A percentile compares a stretch with the other conserved stretches of the same genome.
phyloP scores from a whole-genome alignment of 2,113 vertebrate genomes.

The Spea bombifrons region DNA sequence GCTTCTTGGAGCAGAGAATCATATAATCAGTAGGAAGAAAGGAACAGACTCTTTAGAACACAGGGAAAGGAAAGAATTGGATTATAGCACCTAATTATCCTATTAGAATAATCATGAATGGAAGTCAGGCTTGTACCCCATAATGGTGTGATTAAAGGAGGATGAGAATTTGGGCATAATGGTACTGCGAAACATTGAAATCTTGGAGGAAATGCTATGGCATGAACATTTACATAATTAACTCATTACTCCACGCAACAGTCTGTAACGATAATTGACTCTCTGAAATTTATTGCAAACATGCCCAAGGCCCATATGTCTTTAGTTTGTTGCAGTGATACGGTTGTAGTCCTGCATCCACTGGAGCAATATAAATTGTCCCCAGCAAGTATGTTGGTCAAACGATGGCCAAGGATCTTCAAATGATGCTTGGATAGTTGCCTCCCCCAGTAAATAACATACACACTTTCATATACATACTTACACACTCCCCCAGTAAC shows the following conservation, averaged over 20 bases:
- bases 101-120: conserved; percentile 6
- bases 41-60: neutral
- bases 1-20: neutral
- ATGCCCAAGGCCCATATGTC: neutral
- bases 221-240: neutral
- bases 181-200: neutral
- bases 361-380: no score
- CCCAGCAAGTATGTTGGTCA: no score
- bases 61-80: neutral
- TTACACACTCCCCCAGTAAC: neutral
- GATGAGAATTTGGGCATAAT: neutral
- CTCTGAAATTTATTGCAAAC: neutral
- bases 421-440: no score
- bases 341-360: no score
- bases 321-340: neutral
- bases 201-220: neutral
- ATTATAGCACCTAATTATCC: neutral
- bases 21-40: neutral
- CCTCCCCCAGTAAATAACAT: no score
- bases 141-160: neutral
- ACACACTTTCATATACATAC: no score
- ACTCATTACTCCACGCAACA: neutral
- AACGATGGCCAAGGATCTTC: no score
- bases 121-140: neutral
- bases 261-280: neutral